Base-by-base conservation (phyloP, 2,888 invertebrate species). In the Epistrophe grossulariae region DNA sequence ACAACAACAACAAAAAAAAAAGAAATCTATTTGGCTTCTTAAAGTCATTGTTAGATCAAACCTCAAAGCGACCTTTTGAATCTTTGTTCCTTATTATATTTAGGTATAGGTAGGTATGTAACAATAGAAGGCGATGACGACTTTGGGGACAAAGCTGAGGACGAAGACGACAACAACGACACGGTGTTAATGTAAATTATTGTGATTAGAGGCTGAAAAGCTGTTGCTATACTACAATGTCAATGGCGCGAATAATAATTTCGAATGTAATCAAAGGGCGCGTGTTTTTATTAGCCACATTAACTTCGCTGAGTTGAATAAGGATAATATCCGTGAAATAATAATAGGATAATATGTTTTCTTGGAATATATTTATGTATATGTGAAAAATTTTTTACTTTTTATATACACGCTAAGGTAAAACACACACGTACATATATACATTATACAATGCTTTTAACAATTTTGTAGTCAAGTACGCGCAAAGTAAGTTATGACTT, bases 181-280 rank as follows among this genome's bases (percentile, higher is more conserved):
- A 9, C 15, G 9, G 74, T 78, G 81, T 73, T 81, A 78, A 78
- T 85, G 78, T 70, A 80, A 80, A 76, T 84, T 79, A 84, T 70
- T 70, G 52, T 74, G 76, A 66, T 45, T 77, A 50, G 62, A 57
- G 28, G 2, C 19, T 35, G 64, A 19, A 72, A 48, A 50, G 55
- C 62, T 71, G 70, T 60, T 77, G 80, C 77, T 31, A 55, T 77
- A 77, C 77, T 31, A 55, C 70, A 40, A 43, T 70, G 28, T 70
- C 68, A 74, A 74, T 82, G 78, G 77, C 66, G 70, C 78, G 62
- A 74, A 78, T 73, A 85, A 85, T 82, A 85, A 85, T 82, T 82
- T 82, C 48, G 43, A 74, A 70, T 71, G 62, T 82, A 82, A 85
- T 85, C 82, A 85, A 82, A 79, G 60, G 66, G 82, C 74, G 82